Percentiles rank a stretch among this genome's conserved stretches.
Conservation (phyloP, 2,888 invertebrate genomes). For the Lasius platythorax region DNA sequence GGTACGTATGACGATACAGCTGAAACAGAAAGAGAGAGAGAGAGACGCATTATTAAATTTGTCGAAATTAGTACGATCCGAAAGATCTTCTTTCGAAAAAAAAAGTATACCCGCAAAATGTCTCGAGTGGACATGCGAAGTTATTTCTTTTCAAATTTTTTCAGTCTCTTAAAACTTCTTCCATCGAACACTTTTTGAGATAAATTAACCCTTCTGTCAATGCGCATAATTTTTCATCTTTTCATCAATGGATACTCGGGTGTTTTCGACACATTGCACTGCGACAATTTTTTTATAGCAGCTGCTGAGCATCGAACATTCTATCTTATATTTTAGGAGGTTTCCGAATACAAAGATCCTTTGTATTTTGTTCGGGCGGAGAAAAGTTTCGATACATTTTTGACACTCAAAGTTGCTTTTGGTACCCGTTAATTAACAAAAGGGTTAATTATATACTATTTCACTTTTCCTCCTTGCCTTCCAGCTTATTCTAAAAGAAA, state of each 20-base stretch:
- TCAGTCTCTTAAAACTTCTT: not conserved
- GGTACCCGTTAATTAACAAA: no score
- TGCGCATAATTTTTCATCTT: no score
- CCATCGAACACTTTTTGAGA: not conserved
- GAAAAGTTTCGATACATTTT: no score
- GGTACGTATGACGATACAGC: slow-evolving; percentile 93
- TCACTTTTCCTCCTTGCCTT: not conserved
- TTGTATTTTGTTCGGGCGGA: no score
- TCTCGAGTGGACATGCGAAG: not conserved
- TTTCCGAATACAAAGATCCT: no score
- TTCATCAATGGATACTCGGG: no score
- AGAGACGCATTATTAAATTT: slow-evolving; percentile 22
- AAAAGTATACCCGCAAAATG: not conserved
- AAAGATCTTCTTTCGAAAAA: not conserved
- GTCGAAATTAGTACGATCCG: no score
- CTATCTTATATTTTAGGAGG: no score
- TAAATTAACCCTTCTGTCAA: not conserved
- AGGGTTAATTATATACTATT: not conserved
- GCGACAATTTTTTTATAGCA: no score
- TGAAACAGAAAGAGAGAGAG: slow-evolving; percentile 85
- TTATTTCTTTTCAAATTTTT: not conserved
- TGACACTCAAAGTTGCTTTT: no score
- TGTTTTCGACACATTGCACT: no score
- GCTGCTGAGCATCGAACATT: no score
- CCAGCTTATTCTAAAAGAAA: not conserved